A percentile compares a stretch with the other conserved stretches of the same genome.
Evolutionary conservation across 92 coral and sea anemone species (phyloP).

Genomic region (Phymanthus crucifer): DNA sequence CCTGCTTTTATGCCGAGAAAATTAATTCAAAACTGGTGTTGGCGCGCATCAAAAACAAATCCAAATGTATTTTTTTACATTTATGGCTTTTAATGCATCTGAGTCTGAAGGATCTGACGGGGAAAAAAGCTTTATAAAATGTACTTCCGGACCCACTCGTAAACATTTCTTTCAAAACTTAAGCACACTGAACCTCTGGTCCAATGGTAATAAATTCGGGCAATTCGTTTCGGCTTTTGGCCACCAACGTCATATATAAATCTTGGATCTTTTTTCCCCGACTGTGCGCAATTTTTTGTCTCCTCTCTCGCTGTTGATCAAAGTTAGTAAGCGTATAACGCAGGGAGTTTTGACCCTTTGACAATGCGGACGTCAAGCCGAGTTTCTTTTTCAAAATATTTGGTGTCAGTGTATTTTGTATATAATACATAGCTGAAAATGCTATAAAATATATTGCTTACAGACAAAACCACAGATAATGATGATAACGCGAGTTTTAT

Average conservation of each 20-base stretch:
- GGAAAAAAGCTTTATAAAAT: background rate
- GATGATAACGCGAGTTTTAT: background rate
- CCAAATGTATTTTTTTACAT: background rate
- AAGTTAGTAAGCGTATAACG: no score
- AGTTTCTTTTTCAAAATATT: background rate
- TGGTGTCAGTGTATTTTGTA: background rate
- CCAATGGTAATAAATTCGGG: background rate
- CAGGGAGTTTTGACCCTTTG: background rate
- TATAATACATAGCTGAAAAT: conserved; percentile 1
- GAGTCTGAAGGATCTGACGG: background rate
- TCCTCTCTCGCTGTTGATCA: background rate
- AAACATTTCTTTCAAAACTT: background rate
- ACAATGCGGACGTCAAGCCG: background rate
- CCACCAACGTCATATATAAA: no score
- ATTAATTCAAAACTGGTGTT: background rate
- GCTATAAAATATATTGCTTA: background rate
- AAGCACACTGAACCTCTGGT: background rate
- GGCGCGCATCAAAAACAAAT: background rate
- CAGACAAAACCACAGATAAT: conserved; percentile 1
- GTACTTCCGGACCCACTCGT: conserved; percentile 5
- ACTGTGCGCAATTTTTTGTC: no score
- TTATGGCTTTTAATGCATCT: conserved; percentile 3
- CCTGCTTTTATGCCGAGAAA: background rate
- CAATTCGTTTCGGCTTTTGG: no score
- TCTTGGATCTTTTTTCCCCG: no score